Base-by-base conservation (phyloP, 1,140 invertebrate genomes). In the Drosophila willistoni region DNA sequence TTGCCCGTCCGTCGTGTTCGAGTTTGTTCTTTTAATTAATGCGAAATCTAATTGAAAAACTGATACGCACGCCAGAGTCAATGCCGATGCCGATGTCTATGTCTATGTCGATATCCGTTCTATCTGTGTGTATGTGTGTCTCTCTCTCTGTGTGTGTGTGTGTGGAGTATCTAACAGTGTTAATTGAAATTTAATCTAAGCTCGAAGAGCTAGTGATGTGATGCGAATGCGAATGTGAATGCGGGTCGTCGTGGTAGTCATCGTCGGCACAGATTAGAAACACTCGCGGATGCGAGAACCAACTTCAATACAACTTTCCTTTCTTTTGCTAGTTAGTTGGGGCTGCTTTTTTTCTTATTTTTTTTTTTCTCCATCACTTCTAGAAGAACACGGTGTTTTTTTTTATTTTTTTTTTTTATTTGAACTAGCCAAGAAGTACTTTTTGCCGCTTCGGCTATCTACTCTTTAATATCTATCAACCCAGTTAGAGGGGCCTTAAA, bases 151-250 rank as follows among this genome's bases (percentile, higher is more conserved):
- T 68, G 67, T n/a, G 41, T 73, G 61, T 41, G 19, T 51, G 56
- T 67, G 44, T 60, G 64, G 65, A 51, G 29, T 68, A 62, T 66
- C 61, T 79, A 81, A 62, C 72, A 62, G 79, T 80, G 81, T 82
- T 82, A 82, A 83, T 83, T 83, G 81, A 83, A 83, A 79, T 82
- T 81, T 83, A 82, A 82, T 83, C 81, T 82, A 68, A 76, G 62
- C 61, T 42, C 66, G 57, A 67, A 54, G 60, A 25, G 33, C 13
- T 56, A 61, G 56, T 33, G 66, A 69, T 73, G 67, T 71, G 69
- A 60, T 69, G 36, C 34, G 72, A 77, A 73, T 68, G 76, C 57
- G 57, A 72, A 68, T 68, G 70, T 39, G 57, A 72, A 19, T 63
- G 59, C 29, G 55, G 60, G 19, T 57, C 39, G 36, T 47, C 60